Conservation (phyloP, 2,797 vertebrate genomes). For the Enteromius fasciolatus region DNA sequence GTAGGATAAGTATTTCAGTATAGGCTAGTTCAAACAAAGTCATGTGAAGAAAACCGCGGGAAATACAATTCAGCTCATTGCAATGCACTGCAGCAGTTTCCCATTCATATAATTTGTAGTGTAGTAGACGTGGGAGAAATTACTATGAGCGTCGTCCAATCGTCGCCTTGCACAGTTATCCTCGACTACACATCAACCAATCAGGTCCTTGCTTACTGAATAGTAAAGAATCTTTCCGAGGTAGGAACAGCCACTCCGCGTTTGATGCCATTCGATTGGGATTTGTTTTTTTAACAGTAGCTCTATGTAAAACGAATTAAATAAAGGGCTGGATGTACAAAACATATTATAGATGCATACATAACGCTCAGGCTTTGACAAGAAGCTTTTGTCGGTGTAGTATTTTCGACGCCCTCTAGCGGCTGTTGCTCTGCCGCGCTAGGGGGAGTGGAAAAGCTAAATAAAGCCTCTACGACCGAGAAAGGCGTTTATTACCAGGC, state of each 20-base stretch:
- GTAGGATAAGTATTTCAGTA: not conserved
- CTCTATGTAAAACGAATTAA: not conserved
- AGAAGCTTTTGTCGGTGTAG: not conserved
- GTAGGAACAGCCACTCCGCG: not conserved
- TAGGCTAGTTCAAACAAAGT: not conserved
- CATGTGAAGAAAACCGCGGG: not conserved
- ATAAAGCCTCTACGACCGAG: not conserved
- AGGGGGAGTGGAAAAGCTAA: constrained; percentile 9
- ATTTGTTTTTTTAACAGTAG: too few relatives aligned
- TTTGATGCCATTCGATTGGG: too few relatives aligned
- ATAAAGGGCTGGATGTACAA: not conserved
- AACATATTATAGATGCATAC: not conserved
- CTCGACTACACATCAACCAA: not conserved
- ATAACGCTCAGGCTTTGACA: not conserved
- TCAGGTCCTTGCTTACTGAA: constrained; percentile 16
- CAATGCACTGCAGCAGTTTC: not conserved
- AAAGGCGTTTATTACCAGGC: constrained; percentile 1
- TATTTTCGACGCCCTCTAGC: constrained; percentile 11
- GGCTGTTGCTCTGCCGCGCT: not conserved
- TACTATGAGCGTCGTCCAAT: constrained; percentile 2
- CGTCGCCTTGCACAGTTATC: not conserved
- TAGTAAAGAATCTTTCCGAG: constrained; percentile 12
- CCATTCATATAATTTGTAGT: constrained; percentile 3
- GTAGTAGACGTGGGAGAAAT: not conserved
- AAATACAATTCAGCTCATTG: not conserved